Evolutionary conservation across 1,140 invertebrate species (phyloP).

Genomic region (Drosophila bocki): DNA sequence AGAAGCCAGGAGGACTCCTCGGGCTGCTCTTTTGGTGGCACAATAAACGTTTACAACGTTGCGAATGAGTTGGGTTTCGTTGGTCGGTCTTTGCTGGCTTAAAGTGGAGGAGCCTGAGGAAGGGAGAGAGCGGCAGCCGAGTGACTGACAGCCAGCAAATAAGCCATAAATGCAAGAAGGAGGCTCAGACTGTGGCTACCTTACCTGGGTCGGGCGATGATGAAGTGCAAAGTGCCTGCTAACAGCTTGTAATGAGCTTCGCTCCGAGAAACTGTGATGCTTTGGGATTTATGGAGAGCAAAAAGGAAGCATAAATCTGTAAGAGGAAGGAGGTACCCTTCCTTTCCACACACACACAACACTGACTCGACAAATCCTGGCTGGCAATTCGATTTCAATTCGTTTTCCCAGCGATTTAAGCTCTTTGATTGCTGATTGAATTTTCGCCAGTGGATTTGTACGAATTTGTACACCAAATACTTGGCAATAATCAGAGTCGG

Average conservation of each 20-base stretch:
- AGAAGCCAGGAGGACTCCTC: constrained; percentile 9
- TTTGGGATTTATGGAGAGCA: constrained; percentile 41
- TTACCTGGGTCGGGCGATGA: constrained; percentile 38
- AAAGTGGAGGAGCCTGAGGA: background rate
- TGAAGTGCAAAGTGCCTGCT: constrained; percentile 78
- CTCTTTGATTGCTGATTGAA: constrained; percentile 40
- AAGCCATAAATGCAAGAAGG: constrained; percentile 69
- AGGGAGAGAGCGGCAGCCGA: background rate
- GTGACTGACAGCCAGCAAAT: constrained; percentile 76
- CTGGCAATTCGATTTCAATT: constrained; percentile 47
- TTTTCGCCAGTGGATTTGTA: constrained; percentile 52
- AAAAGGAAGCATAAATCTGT: background rate
- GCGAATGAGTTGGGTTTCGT: constrained; percentile 38
- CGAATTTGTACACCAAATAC: constrained; percentile 31
- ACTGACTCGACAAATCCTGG: constrained; percentile 51
- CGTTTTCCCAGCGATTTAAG: constrained; percentile 36
- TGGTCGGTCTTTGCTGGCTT: background rate
- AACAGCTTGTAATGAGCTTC: constrained; percentile 78
- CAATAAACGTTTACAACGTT: constrained; percentile 78
- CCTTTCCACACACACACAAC: constrained; percentile 4
- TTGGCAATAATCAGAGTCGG: constrained; percentile 6
- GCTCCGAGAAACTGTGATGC: constrained; percentile 45
- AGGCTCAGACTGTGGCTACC: constrained; percentile 15
- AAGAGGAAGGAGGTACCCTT: background rate
- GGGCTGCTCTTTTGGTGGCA: constrained; percentile 70